phyloP scores from a whole-genome alignment of 2,797 vertebrate species.

The Lepus townsendii region DNA sequence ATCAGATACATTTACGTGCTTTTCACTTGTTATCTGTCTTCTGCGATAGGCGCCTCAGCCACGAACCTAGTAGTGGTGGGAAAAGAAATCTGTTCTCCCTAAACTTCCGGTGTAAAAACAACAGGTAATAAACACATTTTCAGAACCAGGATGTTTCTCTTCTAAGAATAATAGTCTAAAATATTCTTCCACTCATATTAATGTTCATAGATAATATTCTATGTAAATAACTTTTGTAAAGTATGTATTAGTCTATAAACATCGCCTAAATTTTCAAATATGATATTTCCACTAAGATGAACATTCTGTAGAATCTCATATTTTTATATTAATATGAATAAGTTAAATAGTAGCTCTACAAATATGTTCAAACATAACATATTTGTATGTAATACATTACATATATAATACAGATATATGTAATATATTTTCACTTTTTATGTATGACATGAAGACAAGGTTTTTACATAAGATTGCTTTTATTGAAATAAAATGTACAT shows the following conservation, averaged over 20 bases:
- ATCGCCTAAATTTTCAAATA: background rate
- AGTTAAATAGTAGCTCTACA: conserved; percentile 27
- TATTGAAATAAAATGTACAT: conserved; percentile 61
- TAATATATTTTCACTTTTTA: conserved; percentile 4
- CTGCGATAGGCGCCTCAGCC: background rate
- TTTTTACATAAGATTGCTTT: conserved; percentile 56
- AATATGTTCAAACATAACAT: background rate
- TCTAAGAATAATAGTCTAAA: background rate
- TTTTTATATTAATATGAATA: conserved; percentile 37
- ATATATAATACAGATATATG: background rate
- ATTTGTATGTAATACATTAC: background rate
- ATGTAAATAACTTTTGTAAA: background rate
- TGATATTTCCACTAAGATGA: background rate
- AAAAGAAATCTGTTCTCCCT: background rate
- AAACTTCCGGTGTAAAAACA: background rate
- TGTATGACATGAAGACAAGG: background rate
- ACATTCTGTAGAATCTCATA: background rate
- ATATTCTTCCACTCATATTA: background rate
- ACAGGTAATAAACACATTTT: background rate
- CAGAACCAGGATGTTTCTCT: background rate
- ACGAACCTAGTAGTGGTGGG: background rate
- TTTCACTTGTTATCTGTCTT: background rate
- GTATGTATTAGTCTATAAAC: background rate
- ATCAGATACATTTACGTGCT: background rate
- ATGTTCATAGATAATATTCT: background rate